phyloP scores from a whole-genome alignment of 2,113 vertebrate genomes.

The Nymphicus hollandicus region DNA sequence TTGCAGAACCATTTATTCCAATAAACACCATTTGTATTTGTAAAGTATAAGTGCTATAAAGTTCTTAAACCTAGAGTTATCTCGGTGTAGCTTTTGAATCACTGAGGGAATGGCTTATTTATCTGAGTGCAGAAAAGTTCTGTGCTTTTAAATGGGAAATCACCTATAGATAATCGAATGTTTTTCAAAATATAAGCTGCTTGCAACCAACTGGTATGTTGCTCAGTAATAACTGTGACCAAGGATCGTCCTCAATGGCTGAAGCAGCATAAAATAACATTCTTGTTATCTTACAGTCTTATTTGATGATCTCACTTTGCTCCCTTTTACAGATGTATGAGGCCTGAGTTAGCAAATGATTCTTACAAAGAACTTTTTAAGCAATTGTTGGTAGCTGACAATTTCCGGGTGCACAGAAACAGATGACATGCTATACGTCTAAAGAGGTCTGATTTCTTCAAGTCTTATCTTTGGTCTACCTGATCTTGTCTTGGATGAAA shows the following conservation, averaged over 20 bases:
- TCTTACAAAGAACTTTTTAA: not conserved
- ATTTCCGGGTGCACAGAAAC: not conserved
- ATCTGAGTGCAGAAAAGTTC: not conserved
- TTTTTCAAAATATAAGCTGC: not conserved
- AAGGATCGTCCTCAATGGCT: accelerated
- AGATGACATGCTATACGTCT: not conserved
- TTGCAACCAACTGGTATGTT: accelerated
- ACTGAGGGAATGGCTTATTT: not conserved
- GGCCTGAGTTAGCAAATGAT: not conserved
- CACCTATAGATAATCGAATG: not conserved
- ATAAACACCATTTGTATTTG: not conserved
- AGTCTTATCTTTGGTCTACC: not conserved
- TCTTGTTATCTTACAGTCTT: not conserved
- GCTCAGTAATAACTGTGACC: not conserved
- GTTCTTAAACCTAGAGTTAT: not conserved
- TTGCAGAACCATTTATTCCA: not conserved
- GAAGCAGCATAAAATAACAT: too few relatives aligned
- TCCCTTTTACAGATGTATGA: not conserved
- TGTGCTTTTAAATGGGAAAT: not conserved
- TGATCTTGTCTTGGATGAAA: not conserved
- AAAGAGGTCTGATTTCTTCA: not conserved
- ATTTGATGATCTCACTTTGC: too few relatives aligned
- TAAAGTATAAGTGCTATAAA: not conserved
- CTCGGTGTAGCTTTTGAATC: not conserved
- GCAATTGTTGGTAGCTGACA: not conserved